Base-by-base conservation (phyloP, 2,113 vertebrate genomes). In the Mormoops blainvillei region DNA sequence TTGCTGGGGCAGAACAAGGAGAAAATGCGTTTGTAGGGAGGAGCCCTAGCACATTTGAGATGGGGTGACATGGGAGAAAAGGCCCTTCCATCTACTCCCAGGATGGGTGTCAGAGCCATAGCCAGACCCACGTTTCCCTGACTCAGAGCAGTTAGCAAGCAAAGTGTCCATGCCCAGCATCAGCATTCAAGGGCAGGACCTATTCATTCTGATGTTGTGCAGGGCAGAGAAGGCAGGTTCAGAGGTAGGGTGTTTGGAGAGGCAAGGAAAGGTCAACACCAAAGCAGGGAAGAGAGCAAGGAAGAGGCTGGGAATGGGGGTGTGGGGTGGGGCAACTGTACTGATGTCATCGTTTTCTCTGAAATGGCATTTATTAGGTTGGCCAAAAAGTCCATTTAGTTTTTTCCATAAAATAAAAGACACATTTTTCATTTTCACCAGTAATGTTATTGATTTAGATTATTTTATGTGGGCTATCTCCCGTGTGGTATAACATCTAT, bases 161-260 rank as follows among this genome's bases (percentile, higher is more conserved):
- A 1, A 6, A 24, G 52, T 9, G 73, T 19, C 56, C 5, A 4
- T 9, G n/a, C 36, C 33, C 15, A 22, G 68, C 11, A 15, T 10
- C n/a, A 31, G 2, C 11, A 15, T 13, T 14, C 0, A 0, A 16
- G 15, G 2, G 1, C 67, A 24, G 41, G 28, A 26, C 41, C 94
- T 56, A 58, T n/a, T 36, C 43, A 5, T 50, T 45, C 45, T 38
- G 52, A 10, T 2, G 11, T 15, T n/a, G 33, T 7, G 10, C 10
- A 18, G n/a, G 52, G 45, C 20, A 16, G 18, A 45, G 24, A 2
- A 24, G 70, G 68, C 10, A 5, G 2, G 31, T 3, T 14, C n/a
- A 14, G 76, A 33, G 36, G 24, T 14, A 3, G 18, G 70, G 13
- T 71, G 91, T 36, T 54, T 36, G 33, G 33, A 54, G 45, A 58